Evolutionary conservation across 2,888 invertebrate genomes (phyloP).

Genomic region (Adineta ricciae): DNA sequence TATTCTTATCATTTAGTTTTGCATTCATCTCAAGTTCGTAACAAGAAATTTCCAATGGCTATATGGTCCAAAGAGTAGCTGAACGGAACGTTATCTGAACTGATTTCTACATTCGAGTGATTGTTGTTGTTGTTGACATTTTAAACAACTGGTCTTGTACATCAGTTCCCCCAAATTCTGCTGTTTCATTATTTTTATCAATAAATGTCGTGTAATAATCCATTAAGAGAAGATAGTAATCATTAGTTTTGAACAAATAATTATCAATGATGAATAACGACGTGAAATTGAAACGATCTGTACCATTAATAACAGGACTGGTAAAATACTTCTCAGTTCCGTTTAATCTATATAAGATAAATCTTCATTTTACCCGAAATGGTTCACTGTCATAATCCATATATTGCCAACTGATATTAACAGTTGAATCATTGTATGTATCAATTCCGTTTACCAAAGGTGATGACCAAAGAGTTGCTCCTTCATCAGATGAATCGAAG

Average conservation of each 20-base stretch:
- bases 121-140: not conserved
- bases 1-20: not conserved
- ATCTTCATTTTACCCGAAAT: not conserved
- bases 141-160: not conserved
- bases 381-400: not conserved
- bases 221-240: not conserved
- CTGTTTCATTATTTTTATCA: not conserved
- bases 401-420: conserved; percentile 4
- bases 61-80: not conserved
- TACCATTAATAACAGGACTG: not conserved
- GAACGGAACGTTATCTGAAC: not conserved
- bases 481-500: not conserved
- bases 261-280: not conserved
- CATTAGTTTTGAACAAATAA: not conserved
- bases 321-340: not conserved
- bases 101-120: not conserved
- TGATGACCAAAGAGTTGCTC: not conserved
- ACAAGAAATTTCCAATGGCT: not conserved
- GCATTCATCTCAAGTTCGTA: not conserved
- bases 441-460: not conserved
- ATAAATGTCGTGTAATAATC: not conserved
- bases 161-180: not conserved
- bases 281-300: not conserved
- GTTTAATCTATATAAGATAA: not conserved
- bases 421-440: not conserved